These are phyloP conservation scores for Ficedula albicollis DNA, from an alignment of 2,797 vertebrate genomes.

Conservation along the genomic window DNA sequence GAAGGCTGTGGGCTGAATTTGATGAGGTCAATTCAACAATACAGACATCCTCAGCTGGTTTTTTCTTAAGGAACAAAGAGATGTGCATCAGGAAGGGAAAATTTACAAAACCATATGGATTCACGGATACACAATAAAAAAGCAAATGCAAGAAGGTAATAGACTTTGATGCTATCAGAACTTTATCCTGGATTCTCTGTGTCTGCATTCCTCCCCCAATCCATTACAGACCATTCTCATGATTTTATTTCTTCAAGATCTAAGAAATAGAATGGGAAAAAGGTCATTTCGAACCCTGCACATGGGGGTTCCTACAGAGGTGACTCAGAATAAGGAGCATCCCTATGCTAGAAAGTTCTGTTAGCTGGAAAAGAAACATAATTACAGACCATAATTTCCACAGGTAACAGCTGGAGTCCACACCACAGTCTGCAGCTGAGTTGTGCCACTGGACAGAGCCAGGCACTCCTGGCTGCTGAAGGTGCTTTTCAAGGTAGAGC, in stretches of 20 bases:
- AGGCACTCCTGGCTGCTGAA: not conserved
- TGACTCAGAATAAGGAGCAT: not conserved
- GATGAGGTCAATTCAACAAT: conserved; percentile 21
- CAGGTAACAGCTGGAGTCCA: not conserved
- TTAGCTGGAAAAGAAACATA: not conserved
- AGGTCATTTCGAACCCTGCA: not conserved
- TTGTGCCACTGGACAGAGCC: not conserved
- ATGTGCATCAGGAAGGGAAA: not conserved
- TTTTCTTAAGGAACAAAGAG: not conserved
- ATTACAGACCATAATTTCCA: not conserved
- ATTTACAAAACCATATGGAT: not conserved
- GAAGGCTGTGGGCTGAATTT: conserved; percentile 1
- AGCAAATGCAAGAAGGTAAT: conserved; percentile 1
- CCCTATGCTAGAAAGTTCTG: not conserved
- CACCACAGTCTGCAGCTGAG: not conserved
- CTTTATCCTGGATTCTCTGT: not conserved
- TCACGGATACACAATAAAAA: not conserved
- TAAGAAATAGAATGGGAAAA: not conserved
- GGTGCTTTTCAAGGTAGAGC: not conserved
- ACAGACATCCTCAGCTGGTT: not conserved
- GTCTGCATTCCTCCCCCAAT: not conserved
- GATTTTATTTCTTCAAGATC: not conserved
- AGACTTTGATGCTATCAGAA: not conserved
- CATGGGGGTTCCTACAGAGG: not conserved
- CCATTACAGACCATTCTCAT: not conserved